These are phyloP conservation scores for Scylla paramamosain DNA, from an alignment of 1,140 invertebrate genomes.

Conservation along the genomic window DNA sequence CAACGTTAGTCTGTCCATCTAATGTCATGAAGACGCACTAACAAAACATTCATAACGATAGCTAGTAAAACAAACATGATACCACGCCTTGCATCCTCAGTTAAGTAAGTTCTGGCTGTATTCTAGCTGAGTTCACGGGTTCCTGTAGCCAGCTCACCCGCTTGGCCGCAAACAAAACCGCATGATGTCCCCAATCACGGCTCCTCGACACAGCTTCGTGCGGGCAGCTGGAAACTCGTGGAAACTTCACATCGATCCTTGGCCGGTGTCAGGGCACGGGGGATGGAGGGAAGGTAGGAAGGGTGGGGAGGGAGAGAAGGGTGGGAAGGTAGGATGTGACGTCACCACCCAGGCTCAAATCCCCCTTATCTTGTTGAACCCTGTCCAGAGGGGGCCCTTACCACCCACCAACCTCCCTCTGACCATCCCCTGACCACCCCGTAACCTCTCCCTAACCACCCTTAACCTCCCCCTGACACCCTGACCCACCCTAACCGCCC, in stretches of 20 bases:
- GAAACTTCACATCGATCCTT: slow-evolving; percentile 3
- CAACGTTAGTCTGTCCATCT: too few relatives aligned
- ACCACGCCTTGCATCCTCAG: too few relatives aligned
- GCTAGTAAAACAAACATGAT: too few relatives aligned
- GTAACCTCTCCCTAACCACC: too few relatives aligned
- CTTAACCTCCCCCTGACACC: not conserved
- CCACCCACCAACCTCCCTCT: too few relatives aligned
- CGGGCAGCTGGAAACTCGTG: not conserved
- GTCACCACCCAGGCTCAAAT: not conserved
- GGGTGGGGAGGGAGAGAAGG: not conserved
- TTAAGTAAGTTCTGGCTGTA: too few relatives aligned
- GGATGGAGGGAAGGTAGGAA: too few relatives aligned
- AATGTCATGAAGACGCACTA: too few relatives aligned
- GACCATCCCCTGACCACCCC: too few relatives aligned
- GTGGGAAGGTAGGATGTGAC: not conserved
- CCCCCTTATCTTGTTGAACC: not conserved
- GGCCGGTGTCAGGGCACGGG: not conserved
- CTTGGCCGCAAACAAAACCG: not conserved
- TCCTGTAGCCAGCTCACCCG: not conserved
- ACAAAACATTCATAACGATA: too few relatives aligned
- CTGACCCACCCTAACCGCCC: too few relatives aligned
- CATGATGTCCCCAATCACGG: not conserved
- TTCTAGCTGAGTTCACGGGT: too few relatives aligned
- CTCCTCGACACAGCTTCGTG: not conserved
- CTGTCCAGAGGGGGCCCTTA: not conserved